Evolutionary conservation across 30 jellyfish, hydroid and myxozoan species (phyloP).

Genomic region (Catostylus mosaicus): DNA sequence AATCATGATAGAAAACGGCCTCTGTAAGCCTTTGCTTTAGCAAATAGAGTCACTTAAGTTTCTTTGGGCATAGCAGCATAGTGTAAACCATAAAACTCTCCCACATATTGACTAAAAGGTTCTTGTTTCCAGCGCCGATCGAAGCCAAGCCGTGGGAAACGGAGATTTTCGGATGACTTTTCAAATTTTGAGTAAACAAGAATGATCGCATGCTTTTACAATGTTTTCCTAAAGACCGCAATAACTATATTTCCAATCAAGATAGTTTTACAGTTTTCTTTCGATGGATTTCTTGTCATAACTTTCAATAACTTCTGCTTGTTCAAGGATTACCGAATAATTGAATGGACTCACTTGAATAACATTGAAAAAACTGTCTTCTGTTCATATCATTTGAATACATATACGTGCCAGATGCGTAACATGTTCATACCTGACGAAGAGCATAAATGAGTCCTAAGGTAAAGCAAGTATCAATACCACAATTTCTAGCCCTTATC

Average conservation of each 20-base stretch:
- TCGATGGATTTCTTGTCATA: constrained; percentile 42
- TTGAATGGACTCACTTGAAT: constrained; percentile 7
- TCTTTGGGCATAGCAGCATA: too few species aligned
- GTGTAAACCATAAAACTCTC: too few species aligned
- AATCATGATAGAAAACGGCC: too few species aligned
- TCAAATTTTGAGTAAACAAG: neutral
- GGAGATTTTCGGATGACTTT: constrained; percentile 1
- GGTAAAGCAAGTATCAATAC: too few species aligned
- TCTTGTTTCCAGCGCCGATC: neutral
- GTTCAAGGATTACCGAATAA: constrained; percentile 1
- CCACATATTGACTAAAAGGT: too few species aligned
- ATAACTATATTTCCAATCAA: constrained; percentile 27
- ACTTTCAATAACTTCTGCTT: constrained; percentile 13
- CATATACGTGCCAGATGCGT: too few species aligned
- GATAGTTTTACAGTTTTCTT: constrained; percentile 32
- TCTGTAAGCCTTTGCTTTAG: neutral
- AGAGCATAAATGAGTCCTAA: too few species aligned
- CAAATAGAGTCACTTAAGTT: neutral
- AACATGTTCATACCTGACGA: too few species aligned
- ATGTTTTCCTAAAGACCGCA: constrained; percentile 39
- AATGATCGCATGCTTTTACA: constrained; percentile 34
- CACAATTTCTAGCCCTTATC: too few species aligned
- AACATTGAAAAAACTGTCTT: neutral
- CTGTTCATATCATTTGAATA: too few species aligned
- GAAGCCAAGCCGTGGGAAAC: constrained; percentile 35